Percentiles rank a stretch among this genome's conserved stretches.
Conservation (phyloP, 2,888 invertebrate genomes). For the Pachymerium ferrugineum region DNA sequence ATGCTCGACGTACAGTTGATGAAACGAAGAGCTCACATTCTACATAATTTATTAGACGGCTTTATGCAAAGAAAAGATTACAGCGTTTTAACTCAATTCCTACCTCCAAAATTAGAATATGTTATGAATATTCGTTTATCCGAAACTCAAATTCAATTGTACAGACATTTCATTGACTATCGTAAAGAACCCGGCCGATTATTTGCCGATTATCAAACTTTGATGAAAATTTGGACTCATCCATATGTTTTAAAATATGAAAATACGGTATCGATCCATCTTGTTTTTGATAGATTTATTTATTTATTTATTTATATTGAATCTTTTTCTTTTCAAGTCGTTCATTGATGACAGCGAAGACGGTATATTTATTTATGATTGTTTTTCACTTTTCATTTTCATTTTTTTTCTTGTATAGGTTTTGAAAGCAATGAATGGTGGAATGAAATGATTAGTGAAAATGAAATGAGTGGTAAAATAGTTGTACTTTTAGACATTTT, state of each 20-base stretch:
- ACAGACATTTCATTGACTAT: slow-evolving; percentile 69
- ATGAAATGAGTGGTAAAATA: slow-evolving; percentile 73
- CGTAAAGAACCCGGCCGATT: slow-evolving; percentile 47
- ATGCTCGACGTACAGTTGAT: slow-evolving; percentile 82
- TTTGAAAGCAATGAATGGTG: slow-evolving; percentile 63
- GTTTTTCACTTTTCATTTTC: too few species aligned
- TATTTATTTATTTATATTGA: too few species aligned
- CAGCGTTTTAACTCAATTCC: slow-evolving; percentile 81
- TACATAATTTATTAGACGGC: slow-evolving; percentile 89
- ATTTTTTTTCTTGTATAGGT: slow-evolving; percentile 34
- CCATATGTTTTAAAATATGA: slow-evolving; percentile 52
- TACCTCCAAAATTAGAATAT: slow-evolving; percentile 95
- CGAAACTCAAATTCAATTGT: slow-evolving; percentile 74
- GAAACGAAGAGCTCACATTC: slow-evolving; percentile 88
- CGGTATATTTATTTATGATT: slow-evolving; percentile 71
- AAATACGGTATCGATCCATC: slow-evolving; percentile 38
- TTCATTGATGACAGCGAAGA: slow-evolving; percentile 56
- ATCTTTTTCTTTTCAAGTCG: background rate
- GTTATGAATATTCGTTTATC: slow-evolving; percentile 80
- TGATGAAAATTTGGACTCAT: slow-evolving; percentile 56
- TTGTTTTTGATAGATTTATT: background rate
- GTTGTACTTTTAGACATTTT: slow-evolving; percentile 78
- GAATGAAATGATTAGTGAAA: slow-evolving; percentile 66
- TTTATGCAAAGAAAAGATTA: slow-evolving; percentile 85
- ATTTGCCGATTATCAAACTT: slow-evolving; percentile 57